A percentile compares a stretch with the other conserved stretches of the same genome.
These are phyloP conservation scores for Amazona finschi DNA, from an alignment of 2,797 vertebrate species.

Conservation along the genomic window DNA sequence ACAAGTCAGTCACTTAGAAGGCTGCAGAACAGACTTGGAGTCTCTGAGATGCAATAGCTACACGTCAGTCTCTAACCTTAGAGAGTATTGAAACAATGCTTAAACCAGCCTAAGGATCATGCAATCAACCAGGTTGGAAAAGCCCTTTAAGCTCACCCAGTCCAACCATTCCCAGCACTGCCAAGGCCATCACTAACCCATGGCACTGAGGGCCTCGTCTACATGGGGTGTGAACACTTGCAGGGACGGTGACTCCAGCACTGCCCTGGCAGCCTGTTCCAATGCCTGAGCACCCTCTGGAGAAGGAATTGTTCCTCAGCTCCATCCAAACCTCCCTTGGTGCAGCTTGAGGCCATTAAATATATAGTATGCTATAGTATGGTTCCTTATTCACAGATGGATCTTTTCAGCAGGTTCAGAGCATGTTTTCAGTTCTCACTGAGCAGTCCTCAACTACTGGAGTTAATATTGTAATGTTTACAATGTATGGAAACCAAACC, in stretches of 20 bases:
- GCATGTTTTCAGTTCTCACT: background rate
- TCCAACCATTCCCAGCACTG: background rate
- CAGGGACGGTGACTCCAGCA: too few relatives aligned
- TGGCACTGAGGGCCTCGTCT: too few relatives aligned
- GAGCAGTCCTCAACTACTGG: background rate
- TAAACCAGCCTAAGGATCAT: background rate
- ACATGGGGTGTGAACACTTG: too few relatives aligned
- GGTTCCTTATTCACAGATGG: background rate
- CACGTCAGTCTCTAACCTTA: background rate
- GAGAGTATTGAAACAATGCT: background rate
- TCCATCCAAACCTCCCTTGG: too few relatives aligned
- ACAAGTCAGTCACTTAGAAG: background rate
- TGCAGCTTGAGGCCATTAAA: too few relatives aligned
- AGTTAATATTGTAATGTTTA: background rate
- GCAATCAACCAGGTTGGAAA: background rate
- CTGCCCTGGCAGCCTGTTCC: too few relatives aligned
- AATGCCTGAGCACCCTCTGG: too few relatives aligned
- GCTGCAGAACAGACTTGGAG: background rate
- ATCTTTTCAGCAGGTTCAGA: constrained; percentile 2
- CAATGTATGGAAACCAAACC: background rate
- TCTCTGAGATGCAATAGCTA: background rate
- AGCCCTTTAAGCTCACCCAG: background rate
- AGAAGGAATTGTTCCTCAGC: too few relatives aligned
- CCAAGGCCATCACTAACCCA: too few relatives aligned
- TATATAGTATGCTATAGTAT: too few relatives aligned